These are phyloP conservation scores for Heterodera filipjevi DNA, from an alignment of 2,888 invertebrate species.

Conservation along the genomic window DNA sequence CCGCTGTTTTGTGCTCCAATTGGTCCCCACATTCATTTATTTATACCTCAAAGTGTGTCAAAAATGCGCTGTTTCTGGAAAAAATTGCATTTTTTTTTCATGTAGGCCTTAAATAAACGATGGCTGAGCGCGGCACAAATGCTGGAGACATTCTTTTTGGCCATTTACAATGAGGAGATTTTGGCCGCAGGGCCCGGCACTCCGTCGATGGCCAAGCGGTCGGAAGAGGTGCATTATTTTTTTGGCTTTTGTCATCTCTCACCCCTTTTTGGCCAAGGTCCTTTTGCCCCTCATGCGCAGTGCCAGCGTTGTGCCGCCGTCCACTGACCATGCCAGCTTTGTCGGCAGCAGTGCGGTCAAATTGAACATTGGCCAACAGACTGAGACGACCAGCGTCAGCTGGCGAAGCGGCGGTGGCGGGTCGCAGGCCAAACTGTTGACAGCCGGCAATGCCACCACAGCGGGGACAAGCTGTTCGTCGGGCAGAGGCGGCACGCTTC, in stretches of 20 bases:
- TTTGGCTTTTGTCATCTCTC: neutral
- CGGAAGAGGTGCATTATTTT: slow-evolving; percentile 75
- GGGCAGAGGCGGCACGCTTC: neutral
- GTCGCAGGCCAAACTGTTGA: slow-evolving; percentile 7
- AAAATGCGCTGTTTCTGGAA: too few species aligned
- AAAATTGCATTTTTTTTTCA: neutral
- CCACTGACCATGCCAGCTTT: neutral
- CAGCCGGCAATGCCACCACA: neutral
- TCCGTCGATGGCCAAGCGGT: slow-evolving; percentile 77
- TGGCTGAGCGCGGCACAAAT: slow-evolving; percentile 35
- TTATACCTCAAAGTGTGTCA: slow-evolving; percentile 47
- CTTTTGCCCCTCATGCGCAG: slow-evolving; percentile 1
- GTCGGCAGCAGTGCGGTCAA: neutral
- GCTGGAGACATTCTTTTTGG: slow-evolving; percentile 60
- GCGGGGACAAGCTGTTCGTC: neutral
- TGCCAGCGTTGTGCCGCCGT: neutral
- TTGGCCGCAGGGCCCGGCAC: slow-evolving; percentile 55
- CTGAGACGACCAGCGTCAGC: slow-evolving; percentile 13
- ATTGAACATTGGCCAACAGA: neutral
- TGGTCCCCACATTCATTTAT: slow-evolving; percentile 54
- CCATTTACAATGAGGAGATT: slow-evolving; percentile 65
- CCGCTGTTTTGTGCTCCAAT: slow-evolving; percentile 57
- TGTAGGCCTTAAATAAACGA: slow-evolving; percentile 28
- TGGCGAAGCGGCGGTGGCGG: neutral
- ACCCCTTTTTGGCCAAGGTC: neutral